Percentiles rank a stretch among this genome's conserved stretches.
These are phyloP conservation scores for Felis chaus DNA, from an alignment of 2,113 vertebrate genomes.

Conservation along the genomic window DNA sequence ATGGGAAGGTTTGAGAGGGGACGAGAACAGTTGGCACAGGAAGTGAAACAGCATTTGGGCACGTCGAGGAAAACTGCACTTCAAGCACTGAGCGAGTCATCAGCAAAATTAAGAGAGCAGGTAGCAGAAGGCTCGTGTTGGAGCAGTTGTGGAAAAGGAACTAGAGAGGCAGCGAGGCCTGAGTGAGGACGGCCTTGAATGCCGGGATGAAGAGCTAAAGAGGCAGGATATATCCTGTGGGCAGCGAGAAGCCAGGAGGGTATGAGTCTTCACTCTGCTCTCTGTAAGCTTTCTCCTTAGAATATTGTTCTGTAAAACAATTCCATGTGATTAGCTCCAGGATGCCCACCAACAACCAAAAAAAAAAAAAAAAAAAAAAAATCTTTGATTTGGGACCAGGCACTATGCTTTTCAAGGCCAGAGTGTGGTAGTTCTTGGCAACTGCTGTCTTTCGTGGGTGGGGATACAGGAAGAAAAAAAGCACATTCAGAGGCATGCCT, in stretches of 20 bases:
- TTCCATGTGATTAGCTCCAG: not conserved
- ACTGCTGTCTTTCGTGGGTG: not conserved
- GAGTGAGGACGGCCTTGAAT: not conserved
- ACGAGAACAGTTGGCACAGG: not conserved
- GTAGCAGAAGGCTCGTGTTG: not conserved
- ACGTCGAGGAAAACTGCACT: not conserved
- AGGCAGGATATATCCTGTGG: not conserved
- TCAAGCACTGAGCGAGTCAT: not conserved
- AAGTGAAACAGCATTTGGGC: not conserved
- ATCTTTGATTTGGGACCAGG: not conserved
- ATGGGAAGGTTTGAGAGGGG: not conserved
- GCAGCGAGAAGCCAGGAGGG: not conserved
- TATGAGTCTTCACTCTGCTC: not conserved
- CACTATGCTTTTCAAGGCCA: not conserved
- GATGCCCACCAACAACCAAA: not conserved
- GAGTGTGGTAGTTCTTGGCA: not conserved
- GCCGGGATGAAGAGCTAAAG: not conserved
- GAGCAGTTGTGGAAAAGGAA: not conserved
- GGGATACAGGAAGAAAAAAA: not conserved
- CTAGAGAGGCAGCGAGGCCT: not conserved
- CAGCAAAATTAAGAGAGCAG: not conserved
- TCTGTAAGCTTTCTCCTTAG: not conserved
- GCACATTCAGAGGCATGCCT: not conserved
- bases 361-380: not conserved
- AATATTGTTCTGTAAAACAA: not conserved